These are phyloP conservation scores for Tautogolabrus adspersus DNA, from an alignment of 2,113 vertebrate species.

Conservation along the genomic window DNA sequence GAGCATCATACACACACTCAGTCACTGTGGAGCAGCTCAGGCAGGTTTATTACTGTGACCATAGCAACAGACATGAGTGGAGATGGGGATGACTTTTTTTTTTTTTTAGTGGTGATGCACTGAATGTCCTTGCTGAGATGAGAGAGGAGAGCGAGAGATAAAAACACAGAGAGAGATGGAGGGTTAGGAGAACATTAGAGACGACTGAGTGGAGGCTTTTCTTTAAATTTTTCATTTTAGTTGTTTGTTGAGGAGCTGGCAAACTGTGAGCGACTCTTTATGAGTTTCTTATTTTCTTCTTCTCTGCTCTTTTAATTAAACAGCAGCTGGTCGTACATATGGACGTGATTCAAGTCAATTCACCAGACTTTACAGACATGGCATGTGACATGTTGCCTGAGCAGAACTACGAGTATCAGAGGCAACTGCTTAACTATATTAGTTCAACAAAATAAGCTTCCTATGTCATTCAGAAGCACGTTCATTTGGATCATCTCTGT, in stretches of 20 bases:
- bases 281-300: slow-evolving; percentile 43
- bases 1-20: slow-evolving; percentile 39
- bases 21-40: slow-evolving; percentile 46
- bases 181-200: slow-evolving; percentile 17
- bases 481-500: no score
- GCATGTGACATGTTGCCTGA: not conserved
- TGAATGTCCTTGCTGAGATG: slow-evolving; percentile 73
- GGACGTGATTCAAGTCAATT: not conserved
- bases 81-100: slow-evolving; percentile 58
- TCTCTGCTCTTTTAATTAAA: slow-evolving; percentile 8
- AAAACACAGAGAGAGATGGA: slow-evolving; percentile 30
- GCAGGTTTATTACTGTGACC: slow-evolving; percentile 78
- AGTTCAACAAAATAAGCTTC: no score
- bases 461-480: no score
- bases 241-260: slow-evolving; percentile 43
- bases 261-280: slow-evolving; percentile 12
- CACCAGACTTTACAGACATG: not conserved
- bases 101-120: slow-evolving; percentile 60
- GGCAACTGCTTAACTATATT: no score
- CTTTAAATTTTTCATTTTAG: slow-evolving; percentile 36
- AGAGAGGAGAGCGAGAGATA: slow-evolving; percentile 15
- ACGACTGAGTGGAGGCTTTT: slow-evolving; percentile 32
- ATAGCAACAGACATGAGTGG: slow-evolving; percentile 79
- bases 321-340: not conserved
- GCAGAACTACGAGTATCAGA: no score